phyloP scores from a whole-genome alignment of 2,113 vertebrate genomes.

The Zootoca vivipara region DNA sequence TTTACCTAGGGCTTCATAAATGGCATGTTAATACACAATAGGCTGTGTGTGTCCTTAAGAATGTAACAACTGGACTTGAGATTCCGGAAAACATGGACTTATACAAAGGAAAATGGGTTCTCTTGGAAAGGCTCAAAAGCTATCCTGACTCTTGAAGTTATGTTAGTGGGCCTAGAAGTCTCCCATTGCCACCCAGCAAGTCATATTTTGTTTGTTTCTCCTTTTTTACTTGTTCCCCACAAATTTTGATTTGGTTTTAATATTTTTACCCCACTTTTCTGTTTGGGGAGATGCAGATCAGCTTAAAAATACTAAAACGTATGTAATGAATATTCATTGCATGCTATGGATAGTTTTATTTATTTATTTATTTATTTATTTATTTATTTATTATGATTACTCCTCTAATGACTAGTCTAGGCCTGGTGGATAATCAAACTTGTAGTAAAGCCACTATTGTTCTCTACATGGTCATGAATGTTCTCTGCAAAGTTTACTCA shows the following conservation, averaged over 20 bases:
- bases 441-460: not conserved
- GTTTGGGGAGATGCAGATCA: not conserved
- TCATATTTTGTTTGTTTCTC: not conserved
- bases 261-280: not conserved
- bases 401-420: not conserved
- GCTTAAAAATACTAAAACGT: not conserved
- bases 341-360: not conserved
- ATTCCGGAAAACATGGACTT: not conserved
- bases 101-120: not conserved
- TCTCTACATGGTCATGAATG: not conserved
- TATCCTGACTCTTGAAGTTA: not conserved
- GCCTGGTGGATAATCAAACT: not conserved
- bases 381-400: not conserved
- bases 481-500: not conserved
- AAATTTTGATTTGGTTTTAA: not conserved
- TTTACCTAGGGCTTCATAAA: not conserved
- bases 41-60: not conserved
- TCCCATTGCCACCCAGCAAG: not conserved
- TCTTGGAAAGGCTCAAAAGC: not conserved
- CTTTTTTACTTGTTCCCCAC: not conserved
- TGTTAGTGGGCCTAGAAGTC: not conserved
- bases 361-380: too few relatives aligned
- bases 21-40: not conserved
- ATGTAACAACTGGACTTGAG: not conserved
- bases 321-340: not conserved